These are phyloP conservation scores for Apantesis nais DNA, from an alignment of 2,888 invertebrate species.

Conservation along the genomic window DNA sequence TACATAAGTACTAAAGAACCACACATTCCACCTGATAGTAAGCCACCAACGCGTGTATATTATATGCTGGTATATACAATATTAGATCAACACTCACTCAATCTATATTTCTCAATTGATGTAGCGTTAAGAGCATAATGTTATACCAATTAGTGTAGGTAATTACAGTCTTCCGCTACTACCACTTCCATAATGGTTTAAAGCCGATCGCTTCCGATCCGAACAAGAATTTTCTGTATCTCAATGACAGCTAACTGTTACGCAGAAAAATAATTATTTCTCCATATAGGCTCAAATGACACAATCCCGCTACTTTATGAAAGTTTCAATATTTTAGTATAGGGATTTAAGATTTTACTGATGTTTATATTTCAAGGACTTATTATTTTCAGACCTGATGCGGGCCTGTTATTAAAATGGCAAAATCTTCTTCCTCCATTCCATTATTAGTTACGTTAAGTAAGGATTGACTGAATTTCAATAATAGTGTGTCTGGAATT, in stretches of 20 bases:
- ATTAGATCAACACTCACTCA: not conserved
- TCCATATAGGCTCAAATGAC: not conserved
- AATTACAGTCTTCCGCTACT: not conserved
- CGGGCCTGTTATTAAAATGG: not conserved
- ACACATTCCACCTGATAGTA: not conserved
- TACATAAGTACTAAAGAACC: not conserved
- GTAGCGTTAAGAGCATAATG: not conserved
- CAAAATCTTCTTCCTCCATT: not conserved
- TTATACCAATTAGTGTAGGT: not conserved
- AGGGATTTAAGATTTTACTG: too few relatives aligned
- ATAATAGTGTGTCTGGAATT: too few relatives aligned
- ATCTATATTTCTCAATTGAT: not conserved
- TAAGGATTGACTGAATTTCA: too few relatives aligned
- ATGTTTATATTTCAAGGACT: not conserved
- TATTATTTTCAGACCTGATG: too few relatives aligned
- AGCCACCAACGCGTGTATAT: too few relatives aligned
- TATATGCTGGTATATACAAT: too few relatives aligned
- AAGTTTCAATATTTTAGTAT: too few relatives aligned
- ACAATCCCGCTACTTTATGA: too few relatives aligned
- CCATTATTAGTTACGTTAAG: too few relatives aligned
- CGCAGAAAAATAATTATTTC: not conserved
- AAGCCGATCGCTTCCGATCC: not conserved
- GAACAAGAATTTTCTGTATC: not conserved
- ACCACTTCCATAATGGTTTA: not conserved
- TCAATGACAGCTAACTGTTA: not conserved